Percentiles rank a stretch among this genome's conserved stretches.
These are phyloP conservation scores for Sphenopsis melanotis DNA, from an alignment of 2,797 vertebrate species.

Conservation along the genomic window DNA sequence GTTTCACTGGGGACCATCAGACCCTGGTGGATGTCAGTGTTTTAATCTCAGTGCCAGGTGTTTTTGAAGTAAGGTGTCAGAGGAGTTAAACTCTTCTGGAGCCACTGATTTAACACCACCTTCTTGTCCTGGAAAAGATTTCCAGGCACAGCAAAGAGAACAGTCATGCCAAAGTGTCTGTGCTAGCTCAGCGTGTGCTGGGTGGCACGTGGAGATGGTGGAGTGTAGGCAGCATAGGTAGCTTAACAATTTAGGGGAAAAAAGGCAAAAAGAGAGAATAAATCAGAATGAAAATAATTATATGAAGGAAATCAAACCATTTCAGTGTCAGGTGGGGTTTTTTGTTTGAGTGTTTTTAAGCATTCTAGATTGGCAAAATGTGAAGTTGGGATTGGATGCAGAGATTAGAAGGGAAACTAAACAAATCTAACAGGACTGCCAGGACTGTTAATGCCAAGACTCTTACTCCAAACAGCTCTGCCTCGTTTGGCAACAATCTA, in stretches of 20 bases:
- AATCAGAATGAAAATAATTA: not conserved
- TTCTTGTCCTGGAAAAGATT: not conserved
- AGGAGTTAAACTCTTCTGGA: not conserved
- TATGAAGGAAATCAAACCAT: not conserved
- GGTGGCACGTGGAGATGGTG: no score
- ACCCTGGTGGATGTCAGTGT: not conserved
- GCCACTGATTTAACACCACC: not conserved
- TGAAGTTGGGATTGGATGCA: not conserved
- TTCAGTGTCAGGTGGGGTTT: not conserved
- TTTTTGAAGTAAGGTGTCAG: not conserved
- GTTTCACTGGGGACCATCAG: not conserved
- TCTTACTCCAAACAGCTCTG: not conserved
- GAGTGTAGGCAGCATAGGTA: rapidly evolving
- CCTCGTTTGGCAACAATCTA: not conserved
- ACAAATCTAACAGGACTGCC: not conserved
- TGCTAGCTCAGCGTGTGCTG: rapidly evolving
- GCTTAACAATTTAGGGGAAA: not conserved
- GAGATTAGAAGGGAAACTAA: not conserved
- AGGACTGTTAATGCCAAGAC: not conserved
- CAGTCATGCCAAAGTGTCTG: rapidly evolving
- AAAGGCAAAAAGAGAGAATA: not conserved
- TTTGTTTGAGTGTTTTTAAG: not conserved
- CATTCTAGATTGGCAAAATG: not conserved
- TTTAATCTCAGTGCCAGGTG: not conserved
- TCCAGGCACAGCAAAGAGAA: not conserved